A percentile compares a stretch with the other conserved stretches of the same genome.
Conservation (phyloP, 2,113 vertebrate species). For the Syngnathus scovelli region DNA sequence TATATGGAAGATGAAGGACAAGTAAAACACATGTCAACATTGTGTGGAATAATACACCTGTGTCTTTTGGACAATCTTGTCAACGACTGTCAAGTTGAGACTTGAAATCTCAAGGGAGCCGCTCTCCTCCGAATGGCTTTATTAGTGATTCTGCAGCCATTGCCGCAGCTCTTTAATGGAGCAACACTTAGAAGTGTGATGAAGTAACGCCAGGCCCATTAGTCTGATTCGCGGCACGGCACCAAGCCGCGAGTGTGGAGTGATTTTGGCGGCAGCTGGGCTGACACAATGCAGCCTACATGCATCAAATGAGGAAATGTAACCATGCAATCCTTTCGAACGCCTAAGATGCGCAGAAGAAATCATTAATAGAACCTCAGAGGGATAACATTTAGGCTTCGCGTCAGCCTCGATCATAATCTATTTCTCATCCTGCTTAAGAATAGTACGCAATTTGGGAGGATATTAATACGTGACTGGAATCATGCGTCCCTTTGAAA, state of each 20-base stretch:
- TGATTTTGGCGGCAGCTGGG: constrained; percentile 74
- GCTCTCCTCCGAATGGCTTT: constrained; percentile 60
- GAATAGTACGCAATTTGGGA: constrained; percentile 27
- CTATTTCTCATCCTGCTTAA: constrained; percentile 14
- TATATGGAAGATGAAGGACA: background rate
- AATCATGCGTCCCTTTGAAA: constrained; percentile 30
- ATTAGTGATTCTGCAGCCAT: constrained; percentile 69
- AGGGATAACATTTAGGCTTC: background rate
- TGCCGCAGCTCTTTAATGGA: constrained; percentile 66
- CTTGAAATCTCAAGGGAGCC: constrained; percentile 44
- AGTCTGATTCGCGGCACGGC: constrained; percentile 60
- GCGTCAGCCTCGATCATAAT: constrained; percentile 12
- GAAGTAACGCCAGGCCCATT: constrained; percentile 74
- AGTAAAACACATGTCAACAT: background rate
- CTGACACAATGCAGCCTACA: constrained; percentile 43
- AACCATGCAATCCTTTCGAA: background rate
- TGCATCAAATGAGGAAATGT: constrained; percentile 20
- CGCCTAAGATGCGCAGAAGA: background rate
- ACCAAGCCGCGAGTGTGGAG: constrained; percentile 64
- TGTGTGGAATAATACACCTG: constrained; percentile 59
- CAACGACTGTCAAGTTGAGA: constrained; percentile 50
- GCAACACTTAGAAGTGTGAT: constrained; percentile 74
- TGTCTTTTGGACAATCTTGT: constrained; percentile 51
- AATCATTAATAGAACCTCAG: constrained; percentile 5
- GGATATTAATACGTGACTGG: constrained; percentile 14